phyloP scores from a whole-genome alignment of 2,113 vertebrate species.

The Pomatostomus ruficeps region DNA sequence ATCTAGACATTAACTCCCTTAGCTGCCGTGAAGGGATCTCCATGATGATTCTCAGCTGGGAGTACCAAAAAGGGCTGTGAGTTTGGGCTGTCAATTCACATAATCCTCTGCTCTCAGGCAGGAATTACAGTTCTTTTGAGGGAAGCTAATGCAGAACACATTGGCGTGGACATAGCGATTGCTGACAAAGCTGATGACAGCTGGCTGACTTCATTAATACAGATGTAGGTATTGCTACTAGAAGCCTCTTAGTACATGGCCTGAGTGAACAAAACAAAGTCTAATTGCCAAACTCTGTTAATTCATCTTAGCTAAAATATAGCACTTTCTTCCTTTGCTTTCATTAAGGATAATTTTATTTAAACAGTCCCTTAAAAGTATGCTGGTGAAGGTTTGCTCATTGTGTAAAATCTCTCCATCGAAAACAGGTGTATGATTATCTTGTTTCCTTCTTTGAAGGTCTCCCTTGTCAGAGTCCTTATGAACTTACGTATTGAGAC shows the following conservation, averaged over 20 bases:
- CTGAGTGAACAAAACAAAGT: neutral
- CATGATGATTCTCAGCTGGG: neutral
- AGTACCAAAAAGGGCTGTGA: neutral
- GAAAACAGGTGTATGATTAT: neutral
- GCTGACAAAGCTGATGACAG: conserved; percentile 11
- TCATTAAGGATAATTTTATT: neutral
- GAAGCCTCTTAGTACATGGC: neutral
- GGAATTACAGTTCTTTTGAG: conserved; percentile 12
- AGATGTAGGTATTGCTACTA: neutral
- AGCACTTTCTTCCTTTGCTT: neutral
- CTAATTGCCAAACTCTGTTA: neutral
- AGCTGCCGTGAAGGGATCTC: neutral
- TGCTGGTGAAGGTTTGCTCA: neutral
- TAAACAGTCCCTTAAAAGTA: neutral
- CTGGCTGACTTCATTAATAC: neutral
- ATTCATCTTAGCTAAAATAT: neutral
- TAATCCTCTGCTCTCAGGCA: conserved; percentile 13
- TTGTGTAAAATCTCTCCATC: neutral
- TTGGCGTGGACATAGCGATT: neutral
- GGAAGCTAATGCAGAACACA: neutral
- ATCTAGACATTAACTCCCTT: neutral
- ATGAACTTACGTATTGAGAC: neutral
- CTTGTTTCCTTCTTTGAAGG: neutral
- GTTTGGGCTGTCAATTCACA: neutral
- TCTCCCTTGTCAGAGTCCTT: neutral